Evolutionary conservation across 2,888 invertebrate species (phyloP).

Genomic region (Apotomis capreana): DNA sequence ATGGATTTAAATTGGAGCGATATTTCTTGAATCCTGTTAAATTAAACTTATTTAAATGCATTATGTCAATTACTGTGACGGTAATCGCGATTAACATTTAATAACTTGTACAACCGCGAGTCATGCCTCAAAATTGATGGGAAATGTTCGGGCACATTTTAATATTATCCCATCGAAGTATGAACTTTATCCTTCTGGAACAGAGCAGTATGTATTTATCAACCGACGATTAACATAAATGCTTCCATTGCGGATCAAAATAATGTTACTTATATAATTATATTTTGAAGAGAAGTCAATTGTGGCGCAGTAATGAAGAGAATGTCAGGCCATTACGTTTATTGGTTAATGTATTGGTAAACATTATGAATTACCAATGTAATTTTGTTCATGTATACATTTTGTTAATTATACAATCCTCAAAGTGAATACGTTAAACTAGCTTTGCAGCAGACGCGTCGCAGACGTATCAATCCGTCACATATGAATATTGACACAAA

Average conservation of each 20-base stretch:
- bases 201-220: too few species aligned
- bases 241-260: too few species aligned
- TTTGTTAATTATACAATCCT: too few species aligned
- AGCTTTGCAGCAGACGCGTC: too few species aligned
- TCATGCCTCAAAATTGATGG: background rate
- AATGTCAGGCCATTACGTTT: background rate
- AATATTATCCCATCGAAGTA: background rate
- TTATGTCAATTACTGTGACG: constrained; percentile 2
- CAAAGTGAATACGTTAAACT: too few species aligned
- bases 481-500: too few species aligned
- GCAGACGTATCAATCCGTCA: too few species aligned
- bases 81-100: constrained; percentile 12
- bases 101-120: constrained; percentile 3
- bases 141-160: background rate
- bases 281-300: background rate
- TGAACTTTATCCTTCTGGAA: background rate
- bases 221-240: too few species aligned
- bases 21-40: background rate
- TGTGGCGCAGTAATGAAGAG: background rate
- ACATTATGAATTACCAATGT: background rate
- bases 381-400: background rate
- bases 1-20: background rate
- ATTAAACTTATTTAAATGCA: background rate
- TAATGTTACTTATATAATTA: too few species aligned
- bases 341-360: background rate